Base-by-base conservation (phyloP, 2,797 vertebrate genomes). In the Dicrostonyx torquatus region DNA sequence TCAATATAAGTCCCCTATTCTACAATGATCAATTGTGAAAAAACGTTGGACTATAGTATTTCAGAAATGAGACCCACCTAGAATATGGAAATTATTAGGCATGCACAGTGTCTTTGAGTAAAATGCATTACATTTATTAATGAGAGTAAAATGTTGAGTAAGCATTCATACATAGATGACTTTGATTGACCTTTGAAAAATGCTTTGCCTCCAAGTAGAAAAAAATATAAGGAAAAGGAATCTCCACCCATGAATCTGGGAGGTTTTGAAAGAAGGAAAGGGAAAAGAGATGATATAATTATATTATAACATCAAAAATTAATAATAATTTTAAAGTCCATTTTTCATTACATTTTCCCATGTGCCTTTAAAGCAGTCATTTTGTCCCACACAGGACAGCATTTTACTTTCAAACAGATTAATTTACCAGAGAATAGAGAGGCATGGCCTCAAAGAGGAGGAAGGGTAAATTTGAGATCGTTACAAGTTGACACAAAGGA, bases 351-450 rank as follows among this genome's bases (percentile, higher is more conserved):
- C 29, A 90, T 85, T 89, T 83, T 76, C 79, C 11, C 40, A 60
- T 89, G 45, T 8, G 37, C 31, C 62, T 82, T 91, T 70, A 96
- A 17, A 90, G n/a, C 26, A 96, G 78, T 66, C 15, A 40, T 48
- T 64, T 87, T 95, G 17, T 55, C 40, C 79, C 64, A 92, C n/a
- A 87, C 64, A 62, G 48, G n/a, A 91, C 2, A 92, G 10, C 12
- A 82, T 96, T 96, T 92, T 88, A 90, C 85, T 83, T 88, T 76
- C 75, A 24, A 45, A 26, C 80, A 29, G 62, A 76, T 91, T 92
- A 83, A 94, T 43, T 95, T 78, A 75, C 66, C 70, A 62, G 14
- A 90, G 50, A 92, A 88, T 48, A 7, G 22, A 26, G 8, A 95
- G 45, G 37, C 20, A 58, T 91, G 79, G 22, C 77, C 89, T 79